Evolutionary conservation across 1,140 invertebrate species (phyloP), one percentile per base, ranked within the genome.

Genomic region (Pseudomyrmex cubaensis): DNA sequence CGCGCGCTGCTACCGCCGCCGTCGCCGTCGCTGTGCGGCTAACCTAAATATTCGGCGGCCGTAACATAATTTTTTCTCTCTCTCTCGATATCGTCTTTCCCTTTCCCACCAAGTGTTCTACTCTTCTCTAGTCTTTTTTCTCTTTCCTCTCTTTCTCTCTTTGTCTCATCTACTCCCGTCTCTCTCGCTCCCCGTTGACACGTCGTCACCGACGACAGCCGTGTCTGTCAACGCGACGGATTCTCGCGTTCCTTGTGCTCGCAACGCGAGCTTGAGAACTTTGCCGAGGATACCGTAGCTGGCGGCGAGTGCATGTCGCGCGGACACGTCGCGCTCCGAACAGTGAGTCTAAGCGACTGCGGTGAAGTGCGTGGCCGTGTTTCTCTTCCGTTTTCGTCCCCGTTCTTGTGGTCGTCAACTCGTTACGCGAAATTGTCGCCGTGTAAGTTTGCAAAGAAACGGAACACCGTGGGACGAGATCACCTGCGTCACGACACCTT

Each of bases 1-100:
- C 52, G 62, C 75, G 74, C 52, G 52, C 52, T 35, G 10, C 52
- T 52, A 20, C 59, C 22, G n/a, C 52, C 59, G 22, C 25, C n/a
- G 25, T 54, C 48, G 61, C 13, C 17, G 17, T n/a, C 62, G 17
- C 64, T n/a, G 64, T 54, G 15, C 76, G 76, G 74, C 86, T 87
- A 87, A 87, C 86, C 86, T 87, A 87, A 87, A 87, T 87, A 87
- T 87, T 87, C 86, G 86, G 82, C 82, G 77, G 85, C 86, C 86
- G 86, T 87, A 87, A 87, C 85, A 75, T 75, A 87, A 87, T 70
- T 83, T 9, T 83, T 4, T 80, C 20, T 85, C 35, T 59, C 52
- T 84, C 22, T 77, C 52, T 59, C 62, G 17, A n/a, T 48, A 22
- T 56, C 64, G 54, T 77, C 13, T 17, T 44, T 48, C 17, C 46